Percentiles rank a stretch among this genome's conserved stretches.
Conservation (phyloP, 2,888 invertebrate species). For the Sinohyriopsis cumingii region DNA sequence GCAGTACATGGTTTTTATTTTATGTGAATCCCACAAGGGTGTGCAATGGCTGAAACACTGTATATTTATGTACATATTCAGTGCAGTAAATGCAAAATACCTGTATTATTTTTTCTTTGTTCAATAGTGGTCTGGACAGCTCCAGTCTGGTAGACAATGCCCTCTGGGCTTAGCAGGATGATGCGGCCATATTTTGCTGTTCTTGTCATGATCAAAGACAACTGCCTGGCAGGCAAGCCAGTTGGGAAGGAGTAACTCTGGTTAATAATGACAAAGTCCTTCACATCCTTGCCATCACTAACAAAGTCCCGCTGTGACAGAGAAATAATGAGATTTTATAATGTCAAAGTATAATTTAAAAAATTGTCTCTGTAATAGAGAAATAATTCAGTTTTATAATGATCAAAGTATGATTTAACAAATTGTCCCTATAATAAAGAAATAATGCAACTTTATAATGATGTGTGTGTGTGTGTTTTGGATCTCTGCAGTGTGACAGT, state of each 20-base stretch:
- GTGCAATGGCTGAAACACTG: too few species aligned
- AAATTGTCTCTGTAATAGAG: background rate
- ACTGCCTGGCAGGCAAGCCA: slow-evolving; percentile 29
- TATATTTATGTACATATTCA: too few species aligned
- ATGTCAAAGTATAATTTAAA: too few species aligned
- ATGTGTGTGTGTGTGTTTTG: too few species aligned
- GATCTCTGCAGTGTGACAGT: too few species aligned
- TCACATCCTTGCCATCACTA: slow-evolving; percentile 28
- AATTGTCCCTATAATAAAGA: too few species aligned
- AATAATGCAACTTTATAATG: too few species aligned
- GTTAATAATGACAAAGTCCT: slow-evolving; percentile 42
- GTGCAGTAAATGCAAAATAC: background rate
- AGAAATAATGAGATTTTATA: too few species aligned
- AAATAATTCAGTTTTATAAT: background rate
- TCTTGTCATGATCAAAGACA: slow-evolving; percentile 44
- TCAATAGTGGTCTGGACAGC: slow-evolving; percentile 53
- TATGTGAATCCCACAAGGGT: too few species aligned
- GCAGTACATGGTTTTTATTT: too few species aligned
- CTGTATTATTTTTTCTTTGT: slow-evolving; percentile 15
- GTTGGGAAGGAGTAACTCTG: slow-evolving; percentile 47
- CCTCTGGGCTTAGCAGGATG: slow-evolving; percentile 39
- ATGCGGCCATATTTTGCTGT: slow-evolving; percentile 43
- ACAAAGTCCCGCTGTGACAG: slow-evolving; percentile 29
- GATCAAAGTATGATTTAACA: too few species aligned
- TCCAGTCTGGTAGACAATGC: slow-evolving; percentile 58